Base-by-base conservation (phyloP, 37 sponge, comb jelly and placozoan species). In the Axinella damicornis region DNA sequence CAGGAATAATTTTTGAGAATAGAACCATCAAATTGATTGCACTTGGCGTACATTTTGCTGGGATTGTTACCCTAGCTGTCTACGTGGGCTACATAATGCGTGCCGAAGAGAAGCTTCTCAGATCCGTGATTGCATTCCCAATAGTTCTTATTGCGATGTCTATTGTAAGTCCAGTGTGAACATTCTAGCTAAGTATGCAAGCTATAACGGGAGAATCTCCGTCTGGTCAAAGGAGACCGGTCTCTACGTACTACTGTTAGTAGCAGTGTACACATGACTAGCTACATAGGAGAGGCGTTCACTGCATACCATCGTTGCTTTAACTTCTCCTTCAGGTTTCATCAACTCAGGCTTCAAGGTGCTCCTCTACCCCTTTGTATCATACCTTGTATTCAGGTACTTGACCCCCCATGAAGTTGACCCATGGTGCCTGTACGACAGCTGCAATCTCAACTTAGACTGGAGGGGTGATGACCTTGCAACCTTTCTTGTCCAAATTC, bases 281-380 rank as follows among this genome's bases (percentile, higher is more conserved):
- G n/a, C n/a, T n/a, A n/a, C n/a, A n/a, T n/a, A n/a, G n/a, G n/a
- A n/a, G n/a, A n/a, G n/a, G n/a, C n/a, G n/a, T n/a, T n/a, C n/a
- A n/a, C n/a, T n/a, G n/a, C n/a, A n/a, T n/a, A n/a, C n/a, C n/a
- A n/a, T n/a, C n/a, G n/a, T n/a, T n/a, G n/a, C n/a, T n/a, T n/a
- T n/a, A n/a, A n/a, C n/a, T n/a, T n/a, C n/a, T n/a, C n/a, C n/a
- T n/a, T n/a, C 65, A 92, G 93, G 76, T 69, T 85, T 88, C 68
- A 59, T 92, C 75, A 78, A 88, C 41, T 82, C 89, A 22, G 38
- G 14, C n/a, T 35, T 84, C 33, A 61, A 89, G 53, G 55, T 92
- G 40, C 4, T 92, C 2, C 46, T 79, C 52, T 83, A 85, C 31
- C 93, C 93, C 0, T 68, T 92, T 46, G n/a, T 81, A 16, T 35